These are phyloP conservation scores for Pipistrellus kuhlii DNA, from an alignment of 2,797 vertebrate genomes.

Conservation along the genomic window DNA sequence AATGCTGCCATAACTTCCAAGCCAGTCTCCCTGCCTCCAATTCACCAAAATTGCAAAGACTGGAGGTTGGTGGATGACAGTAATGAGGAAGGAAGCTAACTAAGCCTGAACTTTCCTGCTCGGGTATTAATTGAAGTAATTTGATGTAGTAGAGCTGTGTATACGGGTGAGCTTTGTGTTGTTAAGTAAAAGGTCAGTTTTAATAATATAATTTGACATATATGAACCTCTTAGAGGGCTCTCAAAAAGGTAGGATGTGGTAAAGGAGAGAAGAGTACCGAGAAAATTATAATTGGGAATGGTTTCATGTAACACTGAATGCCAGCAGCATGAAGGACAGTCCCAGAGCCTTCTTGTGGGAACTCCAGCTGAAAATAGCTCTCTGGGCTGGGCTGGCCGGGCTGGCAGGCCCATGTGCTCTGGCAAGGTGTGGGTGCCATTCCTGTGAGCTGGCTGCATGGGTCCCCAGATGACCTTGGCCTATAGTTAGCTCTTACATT, in stretches of 20 bases:
- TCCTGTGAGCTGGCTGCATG: background rate
- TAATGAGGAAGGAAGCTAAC: background rate
- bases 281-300: background rate
- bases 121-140: background rate
- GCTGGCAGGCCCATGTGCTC: background rate
- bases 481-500: slow-evolving; percentile 70
- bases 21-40: background rate
- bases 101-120: background rate
- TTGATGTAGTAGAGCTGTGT: background rate
- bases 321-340: background rate
- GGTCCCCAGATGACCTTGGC: slow-evolving; percentile 61
- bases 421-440: background rate
- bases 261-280: background rate
- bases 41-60: background rate
- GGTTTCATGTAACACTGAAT: background rate
- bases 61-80: background rate
- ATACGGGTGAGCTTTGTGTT: background rate
- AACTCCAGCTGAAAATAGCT: slow-evolving; percentile 68
- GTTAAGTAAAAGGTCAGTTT: background rate
- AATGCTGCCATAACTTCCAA: background rate
- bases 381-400: background rate
- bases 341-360: slow-evolving; percentile 55
- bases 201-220: background rate
- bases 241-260: background rate
- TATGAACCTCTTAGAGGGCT: background rate